Conservation (phyloP, 2,888 invertebrate species). For the Acrobasis consociella region DNA sequence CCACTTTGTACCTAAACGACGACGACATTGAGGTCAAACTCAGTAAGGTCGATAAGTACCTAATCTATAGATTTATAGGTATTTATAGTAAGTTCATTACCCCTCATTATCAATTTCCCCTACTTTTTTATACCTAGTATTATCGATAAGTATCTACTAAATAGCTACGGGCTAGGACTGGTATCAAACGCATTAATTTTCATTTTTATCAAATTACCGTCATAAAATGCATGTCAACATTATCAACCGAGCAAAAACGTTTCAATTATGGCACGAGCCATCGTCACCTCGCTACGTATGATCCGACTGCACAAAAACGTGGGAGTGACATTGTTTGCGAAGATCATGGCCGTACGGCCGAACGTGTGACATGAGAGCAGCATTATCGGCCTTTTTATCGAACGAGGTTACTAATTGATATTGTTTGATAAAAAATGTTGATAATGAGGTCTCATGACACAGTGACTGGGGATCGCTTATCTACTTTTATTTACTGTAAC, state of each 20-base stretch:
- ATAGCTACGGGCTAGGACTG: too few relatives aligned
- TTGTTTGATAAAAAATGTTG: background rate
- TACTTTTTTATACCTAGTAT: too few relatives aligned
- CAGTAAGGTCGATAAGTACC: too few relatives aligned
- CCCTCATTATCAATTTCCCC: too few relatives aligned
- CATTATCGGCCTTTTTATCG: conserved; percentile 13
- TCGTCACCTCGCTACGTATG: conserved; percentile 43
- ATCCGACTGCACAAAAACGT: conserved; percentile 55
- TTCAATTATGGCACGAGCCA: conserved; percentile 26
- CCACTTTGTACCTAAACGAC: too few relatives aligned
- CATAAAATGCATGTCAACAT: conserved; percentile 2
- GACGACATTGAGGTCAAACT: too few relatives aligned
- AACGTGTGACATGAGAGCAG: conserved; percentile 5
- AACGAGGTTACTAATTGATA: background rate
- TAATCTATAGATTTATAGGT: too few relatives aligned
- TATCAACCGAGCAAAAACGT: conserved; percentile 11
- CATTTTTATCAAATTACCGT: conserved; percentile 3
- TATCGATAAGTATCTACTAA: too few relatives aligned
- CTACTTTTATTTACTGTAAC: background rate
- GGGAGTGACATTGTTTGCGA: conserved; percentile 47
- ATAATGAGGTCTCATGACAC: conserved; percentile 1
- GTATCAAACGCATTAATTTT: background rate
- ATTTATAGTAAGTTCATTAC: too few relatives aligned
- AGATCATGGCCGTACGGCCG: conserved; percentile 47
- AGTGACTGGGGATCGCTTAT: background rate